Percentiles rank a stretch among this genome's conserved stretches.
Conservation (phyloP, 2,888 invertebrate species). For the Megalurothrips usitatus region DNA sequence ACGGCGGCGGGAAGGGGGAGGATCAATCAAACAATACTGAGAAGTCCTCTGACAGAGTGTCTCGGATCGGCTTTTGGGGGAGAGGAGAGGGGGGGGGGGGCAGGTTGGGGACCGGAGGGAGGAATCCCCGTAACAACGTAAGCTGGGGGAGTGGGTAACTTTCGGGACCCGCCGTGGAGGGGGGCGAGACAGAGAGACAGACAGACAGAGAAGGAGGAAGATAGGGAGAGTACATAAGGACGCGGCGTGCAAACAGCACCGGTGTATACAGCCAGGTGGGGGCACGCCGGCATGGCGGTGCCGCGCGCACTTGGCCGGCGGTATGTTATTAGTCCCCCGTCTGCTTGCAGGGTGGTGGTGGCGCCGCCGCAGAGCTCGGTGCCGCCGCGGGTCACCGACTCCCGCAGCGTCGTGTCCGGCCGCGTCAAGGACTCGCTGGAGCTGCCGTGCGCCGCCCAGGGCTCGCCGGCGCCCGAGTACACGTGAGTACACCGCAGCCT, state of each 20-base stretch:
- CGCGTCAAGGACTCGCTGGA: conserved; percentile 40
- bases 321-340: no score
- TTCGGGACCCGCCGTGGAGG: not conserved
- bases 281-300: no score
- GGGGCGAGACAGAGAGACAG: no score
- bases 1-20: not conserved
- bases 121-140: not conserved
- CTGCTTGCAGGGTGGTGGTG: conserved; percentile 36
- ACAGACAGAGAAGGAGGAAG: no score
- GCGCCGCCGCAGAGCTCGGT: conserved; percentile 42
- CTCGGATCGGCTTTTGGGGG: not conserved
- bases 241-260: no score
- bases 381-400: conserved; percentile 42
- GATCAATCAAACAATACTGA: conserved; percentile 16
- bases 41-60: conserved; percentile 1
- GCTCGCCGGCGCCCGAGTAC: conserved; percentile 39
- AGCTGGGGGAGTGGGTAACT: not conserved
- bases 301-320: no score
- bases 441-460: conserved; percentile 40
- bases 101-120: not conserved
- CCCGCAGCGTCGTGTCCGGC: conserved; percentile 39
- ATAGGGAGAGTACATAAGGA: no score
- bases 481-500: conserved; percentile 34
- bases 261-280: no score
- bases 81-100: not conserved